A percentile compares a stretch with the other conserved stretches of the same genome.
phyloP scores from a whole-genome alignment of 2,113 vertebrate species.

The Eubucco bourcierii region DNA sequence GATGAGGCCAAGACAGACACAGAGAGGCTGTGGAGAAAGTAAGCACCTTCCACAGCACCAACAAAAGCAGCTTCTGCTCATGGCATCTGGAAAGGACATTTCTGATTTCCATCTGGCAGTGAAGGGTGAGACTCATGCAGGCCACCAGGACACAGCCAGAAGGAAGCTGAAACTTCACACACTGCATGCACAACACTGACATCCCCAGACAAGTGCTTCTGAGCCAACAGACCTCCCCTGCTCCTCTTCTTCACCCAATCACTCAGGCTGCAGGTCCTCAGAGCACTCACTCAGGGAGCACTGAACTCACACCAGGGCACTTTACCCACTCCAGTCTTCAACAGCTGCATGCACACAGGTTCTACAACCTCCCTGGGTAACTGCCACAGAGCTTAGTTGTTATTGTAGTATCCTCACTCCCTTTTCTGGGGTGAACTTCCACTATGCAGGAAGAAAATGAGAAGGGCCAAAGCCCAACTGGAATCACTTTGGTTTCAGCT shows the following conservation, averaged over 20 bases:
- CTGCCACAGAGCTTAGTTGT: not conserved
- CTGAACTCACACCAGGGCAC: not conserved
- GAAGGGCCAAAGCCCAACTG: too few relatives aligned
- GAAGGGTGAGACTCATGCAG: not conserved
- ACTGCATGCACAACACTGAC: not conserved
- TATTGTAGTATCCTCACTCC: not conserved
- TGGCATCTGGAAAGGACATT: not conserved
- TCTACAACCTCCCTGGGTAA: not conserved
- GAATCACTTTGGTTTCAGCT: too few relatives aligned
- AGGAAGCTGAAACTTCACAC: not conserved
- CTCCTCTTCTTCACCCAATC: not conserved
- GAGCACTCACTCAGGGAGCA: not conserved
- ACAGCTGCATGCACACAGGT: not conserved
- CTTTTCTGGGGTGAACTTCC: not conserved
- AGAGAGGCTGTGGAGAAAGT: not conserved
- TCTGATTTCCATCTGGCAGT: not conserved
- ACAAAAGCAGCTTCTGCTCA: not conserved
- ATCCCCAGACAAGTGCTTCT: not conserved
- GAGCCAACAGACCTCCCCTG: not conserved
- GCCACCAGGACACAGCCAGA: fast-evolving
- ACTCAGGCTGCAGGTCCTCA: not conserved
- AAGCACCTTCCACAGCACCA: not conserved
- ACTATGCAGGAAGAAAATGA: not conserved
- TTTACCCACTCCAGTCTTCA: not conserved
- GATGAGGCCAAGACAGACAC: fast-evolving